A percentile compares a stretch with the other conserved stretches of the same genome.
phyloP scores from a whole-genome alignment of 2,888 invertebrate genomes.

The Drosophila longiperda region DNA sequence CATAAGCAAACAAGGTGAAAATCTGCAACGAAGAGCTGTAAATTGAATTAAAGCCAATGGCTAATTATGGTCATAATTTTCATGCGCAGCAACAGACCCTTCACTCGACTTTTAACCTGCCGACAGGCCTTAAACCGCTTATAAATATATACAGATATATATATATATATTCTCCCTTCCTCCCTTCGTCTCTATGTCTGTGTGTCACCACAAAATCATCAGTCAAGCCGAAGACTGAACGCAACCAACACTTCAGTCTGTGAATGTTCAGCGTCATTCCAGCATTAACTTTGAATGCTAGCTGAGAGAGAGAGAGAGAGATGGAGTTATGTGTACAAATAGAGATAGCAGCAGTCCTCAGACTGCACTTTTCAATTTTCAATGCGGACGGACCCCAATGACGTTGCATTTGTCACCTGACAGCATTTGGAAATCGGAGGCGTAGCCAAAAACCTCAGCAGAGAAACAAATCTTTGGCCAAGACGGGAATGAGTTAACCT shows the following conservation, averaged over 20 bases:
- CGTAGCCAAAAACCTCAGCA: constrained; percentile 23
- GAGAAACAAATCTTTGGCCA: constrained; percentile 16
- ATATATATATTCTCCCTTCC: neutral
- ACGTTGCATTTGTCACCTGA: constrained; percentile 58
- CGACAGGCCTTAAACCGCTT: constrained; percentile 27
- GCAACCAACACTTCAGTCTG: constrained; percentile 33
- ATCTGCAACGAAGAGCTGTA: constrained; percentile 18
- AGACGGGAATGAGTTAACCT: constrained; percentile 31
- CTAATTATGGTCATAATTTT: constrained; percentile 67
- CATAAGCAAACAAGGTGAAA: constrained; percentile 5
- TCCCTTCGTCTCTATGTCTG: neutral
- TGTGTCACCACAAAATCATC: constrained; percentile 36
- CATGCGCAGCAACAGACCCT: constrained; percentile 27
- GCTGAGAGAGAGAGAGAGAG: constrained; percentile 9
- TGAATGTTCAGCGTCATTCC: constrained; percentile 45
- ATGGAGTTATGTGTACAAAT: neutral
- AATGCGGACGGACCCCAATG: constrained; percentile 59
- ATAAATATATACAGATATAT: neutral
- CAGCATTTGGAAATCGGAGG: constrained; percentile 45
- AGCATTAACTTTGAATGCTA: constrained; percentile 37
- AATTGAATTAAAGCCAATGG: constrained; percentile 65
- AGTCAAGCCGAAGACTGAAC: constrained; percentile 37
- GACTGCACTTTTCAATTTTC: constrained; percentile 31
- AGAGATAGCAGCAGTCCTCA: constrained; percentile 15
- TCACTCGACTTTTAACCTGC: constrained; percentile 44